Evolutionary conservation across 2,888 invertebrate genomes (phyloP).

Genomic region (Heliconius charithonia): DNA sequence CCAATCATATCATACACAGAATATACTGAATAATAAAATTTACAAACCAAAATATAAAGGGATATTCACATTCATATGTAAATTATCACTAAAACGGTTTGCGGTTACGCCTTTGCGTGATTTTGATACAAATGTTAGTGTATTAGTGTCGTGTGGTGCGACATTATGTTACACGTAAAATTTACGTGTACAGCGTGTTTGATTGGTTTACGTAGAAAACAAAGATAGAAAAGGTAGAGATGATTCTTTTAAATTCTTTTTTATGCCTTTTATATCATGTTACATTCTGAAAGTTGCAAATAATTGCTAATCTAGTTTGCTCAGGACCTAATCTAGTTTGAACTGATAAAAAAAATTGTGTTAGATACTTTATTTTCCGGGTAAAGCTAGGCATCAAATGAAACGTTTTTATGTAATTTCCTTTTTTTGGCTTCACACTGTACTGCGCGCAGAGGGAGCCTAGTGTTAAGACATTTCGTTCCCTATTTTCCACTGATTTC

Average conservation of each 20-base stretch:
- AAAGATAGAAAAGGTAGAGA: not conserved
- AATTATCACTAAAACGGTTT: constrained; percentile 19
- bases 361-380: no score
- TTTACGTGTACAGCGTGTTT: not conserved
- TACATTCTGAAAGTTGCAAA: no score
- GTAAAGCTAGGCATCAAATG: no score
- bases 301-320: no score
- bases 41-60: constrained; percentile 4
- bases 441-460: not conserved
- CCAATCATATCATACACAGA: not conserved
- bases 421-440: not conserved
- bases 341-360: no score
- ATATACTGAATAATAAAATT: constrained; percentile 2
- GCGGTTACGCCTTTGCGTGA: constrained; percentile 14
- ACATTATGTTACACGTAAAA: constrained; percentile 2
- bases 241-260: no score
- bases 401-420: not conserved
- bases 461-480: not conserved
- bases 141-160: constrained; percentile 42
- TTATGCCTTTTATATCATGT: no score
- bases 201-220: not conserved
- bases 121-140: constrained; percentile 34
- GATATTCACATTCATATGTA: constrained; percentile 13
- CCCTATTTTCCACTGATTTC: not conserved
- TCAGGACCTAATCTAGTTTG: no score